Evolutionary conservation across 2,113 vertebrate genomes (phyloP).

Genomic region (Odontesthes bonariensis): DNA sequence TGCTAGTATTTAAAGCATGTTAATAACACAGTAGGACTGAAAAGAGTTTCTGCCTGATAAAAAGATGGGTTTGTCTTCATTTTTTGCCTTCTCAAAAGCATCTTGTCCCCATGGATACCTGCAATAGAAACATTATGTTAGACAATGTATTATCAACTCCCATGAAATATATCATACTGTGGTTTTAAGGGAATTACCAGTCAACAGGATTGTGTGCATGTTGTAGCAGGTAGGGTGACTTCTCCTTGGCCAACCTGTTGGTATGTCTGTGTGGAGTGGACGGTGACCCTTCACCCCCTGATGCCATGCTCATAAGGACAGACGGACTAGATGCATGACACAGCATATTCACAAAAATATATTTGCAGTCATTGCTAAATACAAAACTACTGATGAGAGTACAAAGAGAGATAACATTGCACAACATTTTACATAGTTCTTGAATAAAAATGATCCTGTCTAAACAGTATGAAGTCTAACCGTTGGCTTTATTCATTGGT

Average conservation of each 20-base stretch:
- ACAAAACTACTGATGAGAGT: background rate
- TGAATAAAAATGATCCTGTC: no score
- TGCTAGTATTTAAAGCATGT: background rate
- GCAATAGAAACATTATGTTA: background rate
- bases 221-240: conserved; percentile 92
- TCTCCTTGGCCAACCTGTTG: conserved; percentile 89
- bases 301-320: conserved; percentile 83
- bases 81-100: conserved; percentile 91
- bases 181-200: conserved; percentile 84
- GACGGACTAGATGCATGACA: conserved; percentile 69
- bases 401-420: no score
- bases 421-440: no score
- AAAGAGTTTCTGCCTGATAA: conserved; percentile 85
- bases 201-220: conserved; percentile 96
- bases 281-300: conserved; percentile 71
- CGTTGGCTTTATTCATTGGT: background rate
- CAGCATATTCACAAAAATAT: background rate
- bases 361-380: background rate
- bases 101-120: conserved; percentile 96
- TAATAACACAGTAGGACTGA: background rate
- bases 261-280: conserved; percentile 59
- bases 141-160: background rate
- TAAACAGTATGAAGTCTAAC: background rate
- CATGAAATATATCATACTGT: background rate
- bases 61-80: conserved; percentile 93